These are phyloP conservation scores for Orestias chungarensis DNA, from an alignment of 2,797 vertebrate species.

Conservation along the genomic window DNA sequence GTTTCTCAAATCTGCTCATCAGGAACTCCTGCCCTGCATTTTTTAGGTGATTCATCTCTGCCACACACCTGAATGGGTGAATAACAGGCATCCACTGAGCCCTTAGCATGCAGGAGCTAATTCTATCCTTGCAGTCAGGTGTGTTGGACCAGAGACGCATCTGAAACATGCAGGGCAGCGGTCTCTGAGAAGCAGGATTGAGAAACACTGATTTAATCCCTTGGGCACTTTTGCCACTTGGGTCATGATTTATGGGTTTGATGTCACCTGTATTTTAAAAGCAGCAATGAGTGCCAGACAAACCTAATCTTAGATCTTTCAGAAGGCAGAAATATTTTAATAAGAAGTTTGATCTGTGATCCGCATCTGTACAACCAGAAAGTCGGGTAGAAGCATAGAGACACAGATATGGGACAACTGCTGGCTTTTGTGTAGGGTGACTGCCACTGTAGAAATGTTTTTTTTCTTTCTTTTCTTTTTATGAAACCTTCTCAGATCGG, in stretches of 20 bases:
- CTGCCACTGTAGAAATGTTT: constrained; percentile 56
- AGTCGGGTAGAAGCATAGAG: constrained; percentile 2
- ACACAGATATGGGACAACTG: constrained; percentile 37
- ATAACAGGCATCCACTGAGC: too few relatives aligned
- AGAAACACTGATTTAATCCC: too few relatives aligned
- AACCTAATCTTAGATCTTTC: constrained; percentile 72
- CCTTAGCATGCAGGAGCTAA: too few relatives aligned
- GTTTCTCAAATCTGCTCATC: too few relatives aligned
- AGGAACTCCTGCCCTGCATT: too few relatives aligned
- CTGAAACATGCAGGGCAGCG: too few relatives aligned
- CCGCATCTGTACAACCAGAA: constrained; percentile 63
- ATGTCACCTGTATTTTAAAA: constrained; percentile 56
- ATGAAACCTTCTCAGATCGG: constrained; percentile 68
- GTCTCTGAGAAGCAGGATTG: too few relatives aligned
- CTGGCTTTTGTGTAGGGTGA: constrained; percentile 70
- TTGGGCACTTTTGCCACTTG: constrained; percentile 25
- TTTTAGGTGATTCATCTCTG: too few relatives aligned
- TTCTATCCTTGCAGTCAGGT: too few relatives aligned
- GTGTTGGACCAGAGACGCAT: too few relatives aligned
- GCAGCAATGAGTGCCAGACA: constrained; percentile 61
- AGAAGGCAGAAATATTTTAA: constrained; percentile 71
- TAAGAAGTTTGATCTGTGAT: constrained; percentile 76
- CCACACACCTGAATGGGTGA: too few relatives aligned
- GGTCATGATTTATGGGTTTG: constrained; percentile 46
- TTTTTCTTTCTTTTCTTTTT: too few relatives aligned